Evolutionary conservation across 2,797 vertebrate species (phyloP).

Genomic region (Sebastiscus tertius): DNA sequence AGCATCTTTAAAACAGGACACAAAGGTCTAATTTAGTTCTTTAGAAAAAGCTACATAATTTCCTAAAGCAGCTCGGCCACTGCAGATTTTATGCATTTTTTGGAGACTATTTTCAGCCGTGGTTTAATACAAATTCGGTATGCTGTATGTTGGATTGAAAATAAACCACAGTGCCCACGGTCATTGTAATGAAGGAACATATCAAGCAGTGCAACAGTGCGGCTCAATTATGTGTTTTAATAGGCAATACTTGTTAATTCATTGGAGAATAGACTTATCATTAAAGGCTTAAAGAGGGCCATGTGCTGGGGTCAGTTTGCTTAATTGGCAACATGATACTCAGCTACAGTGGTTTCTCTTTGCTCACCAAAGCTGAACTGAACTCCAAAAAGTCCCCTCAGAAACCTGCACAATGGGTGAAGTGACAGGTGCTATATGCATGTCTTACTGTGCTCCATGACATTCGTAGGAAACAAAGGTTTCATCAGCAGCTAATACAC

Average conservation of each 20-base stretch:
- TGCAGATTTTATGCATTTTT: too few species aligned
- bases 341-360: neutral
- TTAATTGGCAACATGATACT: neutral
- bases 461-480: neutral
- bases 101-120: too few species aligned
- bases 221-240: too few species aligned
- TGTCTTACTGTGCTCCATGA: neutral
- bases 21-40: neutral
- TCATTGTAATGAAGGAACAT: too few species aligned
- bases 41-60: neutral
- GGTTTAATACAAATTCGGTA: too few species aligned
- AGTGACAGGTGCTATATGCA: neutral
- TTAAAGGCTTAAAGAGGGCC: too few species aligned
- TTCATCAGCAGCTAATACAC: neutral
- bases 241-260: too few species aligned
- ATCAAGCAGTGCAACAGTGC: too few species aligned
- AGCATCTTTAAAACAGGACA: neutral
- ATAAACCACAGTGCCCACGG: too few species aligned
- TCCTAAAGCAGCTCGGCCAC: too few species aligned
- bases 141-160: too few species aligned
- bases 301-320: neutral
- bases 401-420: neutral
- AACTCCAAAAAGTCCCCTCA: neutral
- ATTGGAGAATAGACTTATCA: too few species aligned
- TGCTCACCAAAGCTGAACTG: neutral